phyloP scores from a whole-genome alignment of 2,113 vertebrate species.

The Hydropotes inermis region DNA sequence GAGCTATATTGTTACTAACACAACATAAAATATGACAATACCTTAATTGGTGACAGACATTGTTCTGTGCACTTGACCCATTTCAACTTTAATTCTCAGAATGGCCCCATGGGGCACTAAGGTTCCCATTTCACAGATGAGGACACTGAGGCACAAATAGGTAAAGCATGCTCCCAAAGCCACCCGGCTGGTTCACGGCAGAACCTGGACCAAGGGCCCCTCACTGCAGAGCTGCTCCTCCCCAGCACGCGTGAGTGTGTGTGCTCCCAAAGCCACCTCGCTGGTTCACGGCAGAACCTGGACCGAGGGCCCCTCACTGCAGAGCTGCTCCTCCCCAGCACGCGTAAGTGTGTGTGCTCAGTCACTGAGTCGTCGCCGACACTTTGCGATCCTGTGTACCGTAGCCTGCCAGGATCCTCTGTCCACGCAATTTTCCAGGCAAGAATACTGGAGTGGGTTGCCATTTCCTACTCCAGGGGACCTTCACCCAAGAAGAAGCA shows the following conservation, averaged over 20 bases:
- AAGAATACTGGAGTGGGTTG: neutral
- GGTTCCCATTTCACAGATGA: neutral
- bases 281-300: too few relatives aligned
- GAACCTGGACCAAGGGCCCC: rapidly evolving
- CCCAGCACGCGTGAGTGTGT: neutral
- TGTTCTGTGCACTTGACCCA: neutral
- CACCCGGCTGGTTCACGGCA: rapidly evolving
- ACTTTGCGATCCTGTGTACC: neutral
- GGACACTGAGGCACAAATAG: neutral
- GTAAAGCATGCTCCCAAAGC: neutral
- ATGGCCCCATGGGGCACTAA: neutral
- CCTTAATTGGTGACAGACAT: neutral
- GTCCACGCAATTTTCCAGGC: neutral
- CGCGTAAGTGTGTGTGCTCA: neutral
- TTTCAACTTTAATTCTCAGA: neutral
- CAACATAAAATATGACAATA: neutral
- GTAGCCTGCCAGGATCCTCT: neutral
- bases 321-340: neutral
- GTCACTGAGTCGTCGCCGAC: rapidly evolving
- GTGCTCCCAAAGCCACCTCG: too few relatives aligned
- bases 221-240: neutral
- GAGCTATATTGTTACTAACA: neutral
- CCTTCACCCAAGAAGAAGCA: neutral
- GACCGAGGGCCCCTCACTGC: neutral
- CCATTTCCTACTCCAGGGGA: neutral